phyloP scores from a whole-genome alignment of 2,113 vertebrate species.

The Alethe diademata region DNA sequence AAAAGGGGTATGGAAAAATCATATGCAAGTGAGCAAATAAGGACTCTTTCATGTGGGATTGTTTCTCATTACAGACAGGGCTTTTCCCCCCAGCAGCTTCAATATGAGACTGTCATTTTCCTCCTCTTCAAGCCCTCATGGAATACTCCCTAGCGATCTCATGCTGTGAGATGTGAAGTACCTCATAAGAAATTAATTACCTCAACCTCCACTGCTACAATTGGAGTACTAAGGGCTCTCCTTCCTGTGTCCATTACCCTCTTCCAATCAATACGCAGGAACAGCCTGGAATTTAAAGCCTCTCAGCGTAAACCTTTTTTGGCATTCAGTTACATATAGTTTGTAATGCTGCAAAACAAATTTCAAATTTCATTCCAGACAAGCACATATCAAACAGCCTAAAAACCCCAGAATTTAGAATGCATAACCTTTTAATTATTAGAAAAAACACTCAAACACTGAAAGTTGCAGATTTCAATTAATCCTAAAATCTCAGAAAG shows the following conservation, averaged over 20 bases:
- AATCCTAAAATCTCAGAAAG: background rate
- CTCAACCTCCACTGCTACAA: background rate
- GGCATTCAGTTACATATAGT: background rate
- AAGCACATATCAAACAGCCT: background rate
- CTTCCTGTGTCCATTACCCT: background rate
- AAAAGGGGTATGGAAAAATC: background rate
- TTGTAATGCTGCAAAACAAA: background rate
- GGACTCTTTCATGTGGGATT: background rate
- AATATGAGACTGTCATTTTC: background rate
- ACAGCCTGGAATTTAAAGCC: background rate
- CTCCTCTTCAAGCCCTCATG: background rate
- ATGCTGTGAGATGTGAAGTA: background rate
- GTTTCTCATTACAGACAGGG: background rate
- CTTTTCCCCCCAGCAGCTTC: background rate
- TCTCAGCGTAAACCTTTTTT: background rate
- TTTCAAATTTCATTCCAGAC: background rate
- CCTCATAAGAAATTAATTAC: constrained; percentile 4
- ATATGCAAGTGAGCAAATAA: background rate
- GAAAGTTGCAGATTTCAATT: background rate
- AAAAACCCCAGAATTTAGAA: background rate
- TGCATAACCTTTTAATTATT: background rate
- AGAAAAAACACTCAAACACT: background rate
- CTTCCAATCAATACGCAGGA: background rate
- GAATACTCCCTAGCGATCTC: background rate
- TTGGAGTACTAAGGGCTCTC: background rate